Base-by-base conservation (phyloP, 1,140 invertebrate genomes). In the Pseudachorutes palmiensis region DNA sequence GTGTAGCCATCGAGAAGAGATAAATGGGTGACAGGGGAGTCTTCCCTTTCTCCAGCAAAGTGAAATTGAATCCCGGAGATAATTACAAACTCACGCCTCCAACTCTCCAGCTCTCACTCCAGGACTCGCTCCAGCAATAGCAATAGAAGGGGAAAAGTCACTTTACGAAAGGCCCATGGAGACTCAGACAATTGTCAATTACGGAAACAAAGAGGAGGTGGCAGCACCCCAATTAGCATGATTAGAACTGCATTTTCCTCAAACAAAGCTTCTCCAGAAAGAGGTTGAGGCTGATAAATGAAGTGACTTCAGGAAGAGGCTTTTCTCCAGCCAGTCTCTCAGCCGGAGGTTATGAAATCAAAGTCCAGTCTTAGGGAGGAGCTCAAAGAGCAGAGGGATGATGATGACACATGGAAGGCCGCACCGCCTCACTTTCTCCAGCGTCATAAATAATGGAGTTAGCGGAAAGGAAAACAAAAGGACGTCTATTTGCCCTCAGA, bases 1-100 rank as follows among this genome's bases (percentile, higher is more conserved):
- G 74, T 75, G 73, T 75, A 74, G 66, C 67, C 45, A 57, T 70
- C 41, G 29, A 63, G 36, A 58, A 45, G 65, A 75, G 73, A 75
- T 74, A 71, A 75, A 75, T 74, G 72, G 65, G 59, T 67, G 64
- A 33, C 71, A 24, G 32, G 73, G 72, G 71, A 66, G 33, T 60
- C 66, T 14, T n/a, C 64, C 64, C 63, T 59, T 55, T 65, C 41
- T 22, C 29, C 48, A 26, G 36, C 36, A 5, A 19, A 41, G 19
- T 41, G 36, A 19, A 41, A 41, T 41, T 41, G 36, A 41, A 41
- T 41, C 36, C 36, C 5, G 19, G 19, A 19, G 36, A 41, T 41
- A 41, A 41, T 41, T 41, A 41, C 36, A 41, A 5, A 41, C 19
- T 19, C n/a, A n/a, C n/a, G n/a, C n/a, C n/a, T n/a, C n/a, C n/a